These are phyloP conservation scores for Xiphophorus couchianus DNA, from an alignment of 2,113 vertebrate species.

Conservation along the genomic window DNA sequence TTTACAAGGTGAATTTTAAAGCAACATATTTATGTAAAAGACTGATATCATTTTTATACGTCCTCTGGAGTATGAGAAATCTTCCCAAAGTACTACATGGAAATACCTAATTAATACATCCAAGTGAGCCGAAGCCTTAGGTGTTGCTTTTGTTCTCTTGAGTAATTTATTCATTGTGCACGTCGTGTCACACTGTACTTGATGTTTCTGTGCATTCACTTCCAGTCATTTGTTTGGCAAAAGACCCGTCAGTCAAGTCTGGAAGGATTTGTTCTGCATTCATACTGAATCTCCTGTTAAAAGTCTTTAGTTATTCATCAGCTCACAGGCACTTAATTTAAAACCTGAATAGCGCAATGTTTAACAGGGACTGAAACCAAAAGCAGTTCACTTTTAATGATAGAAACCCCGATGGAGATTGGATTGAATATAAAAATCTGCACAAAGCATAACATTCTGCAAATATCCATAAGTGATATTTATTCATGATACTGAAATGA, in stretches of 20 bases:
- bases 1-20: slow-evolving; percentile 8
- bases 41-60: neutral
- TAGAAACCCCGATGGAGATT: neutral
- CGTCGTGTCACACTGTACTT: slow-evolving; percentile 39
- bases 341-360: neutral
- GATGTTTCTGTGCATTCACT: slow-evolving; percentile 50
- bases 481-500: slow-evolving; percentile 40
- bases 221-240: slow-evolving; percentile 32
- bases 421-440: neutral
- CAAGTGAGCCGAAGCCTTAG: slow-evolving; percentile 12
- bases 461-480: slow-evolving; percentile 2
- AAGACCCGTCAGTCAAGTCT: slow-evolving; percentile 45
- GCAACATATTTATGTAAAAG: neutral
- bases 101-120: slow-evolving; percentile 37
- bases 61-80: slow-evolving; percentile 16
- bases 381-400: neutral
- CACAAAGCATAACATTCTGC: neutral
- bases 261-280: slow-evolving; percentile 10
- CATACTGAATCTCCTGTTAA: neutral
- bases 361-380: neutral
- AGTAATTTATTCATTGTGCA: slow-evolving; percentile 42
- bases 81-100: slow-evolving; percentile 1
- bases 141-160: slow-evolving; percentile 56
- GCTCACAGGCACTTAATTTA: neutral
- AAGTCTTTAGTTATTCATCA: neutral